Conservation (phyloP, 2,797 vertebrate genomes). For the Fistularia commersonii region DNA sequence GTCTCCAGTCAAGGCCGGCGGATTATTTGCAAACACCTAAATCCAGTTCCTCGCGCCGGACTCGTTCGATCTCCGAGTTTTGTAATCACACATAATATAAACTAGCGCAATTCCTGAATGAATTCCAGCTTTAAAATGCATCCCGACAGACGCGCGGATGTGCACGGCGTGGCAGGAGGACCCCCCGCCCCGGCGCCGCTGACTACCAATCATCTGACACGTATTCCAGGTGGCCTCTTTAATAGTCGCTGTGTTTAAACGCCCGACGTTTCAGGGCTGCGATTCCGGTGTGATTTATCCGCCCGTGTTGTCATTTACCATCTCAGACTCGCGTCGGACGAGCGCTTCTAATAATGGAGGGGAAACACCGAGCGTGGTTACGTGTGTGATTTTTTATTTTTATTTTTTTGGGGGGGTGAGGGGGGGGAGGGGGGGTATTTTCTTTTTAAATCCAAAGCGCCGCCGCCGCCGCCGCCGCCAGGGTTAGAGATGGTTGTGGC, state of each 20-base stretch:
- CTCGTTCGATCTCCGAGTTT: slow-evolving; percentile 41
- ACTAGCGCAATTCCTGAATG: no score
- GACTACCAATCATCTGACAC: slow-evolving; percentile 67
- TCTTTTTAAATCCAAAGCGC: slow-evolving; percentile 43
- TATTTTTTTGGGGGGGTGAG: no score
- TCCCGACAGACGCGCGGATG: no score
- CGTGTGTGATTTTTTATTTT: no score
- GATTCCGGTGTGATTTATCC: slow-evolving; percentile 71
- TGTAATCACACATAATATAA: slow-evolving; percentile 3
- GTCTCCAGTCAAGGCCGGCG: slow-evolving; percentile 59
- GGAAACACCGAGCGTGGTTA: no score
- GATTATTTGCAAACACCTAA: slow-evolving; percentile 65
- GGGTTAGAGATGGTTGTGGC: slow-evolving; percentile 27
- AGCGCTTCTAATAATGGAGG: slow-evolving; percentile 27
- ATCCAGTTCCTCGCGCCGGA: slow-evolving; percentile 48
- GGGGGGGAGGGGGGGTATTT: background rate
- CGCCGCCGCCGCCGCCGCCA: slow-evolving; percentile 4
- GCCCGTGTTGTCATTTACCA: slow-evolving; percentile 67
- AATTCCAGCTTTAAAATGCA: no score
- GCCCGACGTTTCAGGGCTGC: slow-evolving; percentile 68
- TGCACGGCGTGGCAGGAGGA: no score
- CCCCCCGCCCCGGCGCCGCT: slow-evolving; percentile 43
- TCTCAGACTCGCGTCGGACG: slow-evolving; percentile 65
- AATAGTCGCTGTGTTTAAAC: slow-evolving; percentile 64
- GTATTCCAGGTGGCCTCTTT: slow-evolving; percentile 55